phyloP scores from a whole-genome alignment of 2,797 vertebrate genomes.

The Rhinichthys osculus region DNA sequence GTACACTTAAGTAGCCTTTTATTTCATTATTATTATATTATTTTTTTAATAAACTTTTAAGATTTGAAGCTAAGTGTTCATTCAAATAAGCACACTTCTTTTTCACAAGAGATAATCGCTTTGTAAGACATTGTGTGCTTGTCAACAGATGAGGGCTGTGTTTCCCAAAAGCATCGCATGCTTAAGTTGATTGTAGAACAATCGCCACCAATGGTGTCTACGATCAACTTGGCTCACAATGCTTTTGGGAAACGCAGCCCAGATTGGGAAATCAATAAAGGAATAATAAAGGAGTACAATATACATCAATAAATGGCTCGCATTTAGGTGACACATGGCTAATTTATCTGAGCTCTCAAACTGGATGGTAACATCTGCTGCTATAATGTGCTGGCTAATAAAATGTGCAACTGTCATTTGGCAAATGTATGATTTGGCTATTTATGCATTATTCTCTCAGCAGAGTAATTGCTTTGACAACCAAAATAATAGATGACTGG shows the following conservation, averaged over 20 bases:
- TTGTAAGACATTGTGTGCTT: not conserved
- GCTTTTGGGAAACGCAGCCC: not conserved
- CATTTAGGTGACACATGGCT: not conserved
- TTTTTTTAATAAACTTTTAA: not conserved
- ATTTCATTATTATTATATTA: too few relatives aligned
- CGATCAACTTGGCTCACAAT: not conserved
- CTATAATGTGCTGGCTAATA: slow-evolving; percentile 11
- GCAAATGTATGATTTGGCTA: slow-evolving; percentile 24
- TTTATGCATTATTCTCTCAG: slow-evolving; percentile 26
- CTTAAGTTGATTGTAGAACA: not conserved
- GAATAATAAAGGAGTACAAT: not conserved
- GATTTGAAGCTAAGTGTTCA: not conserved
- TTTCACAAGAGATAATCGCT: not conserved
- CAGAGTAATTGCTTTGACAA: slow-evolving; percentile 33
- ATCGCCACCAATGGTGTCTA: not conserved
- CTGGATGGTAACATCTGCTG: not conserved
- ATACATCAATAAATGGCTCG: not conserved
- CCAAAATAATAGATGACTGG: slow-evolving; percentile 25
- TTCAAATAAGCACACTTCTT: not conserved
- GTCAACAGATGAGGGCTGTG: not conserved
- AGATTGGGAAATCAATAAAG: slow-evolving; percentile 1
- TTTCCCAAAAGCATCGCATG: not conserved
- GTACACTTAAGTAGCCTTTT: too few relatives aligned
- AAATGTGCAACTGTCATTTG: slow-evolving; percentile 16
- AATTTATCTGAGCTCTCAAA: not conserved